These are phyloP conservation scores for Orthochromis indermauri DNA, from an alignment of 2,113 vertebrate genomes.

Conservation along the genomic window DNA sequence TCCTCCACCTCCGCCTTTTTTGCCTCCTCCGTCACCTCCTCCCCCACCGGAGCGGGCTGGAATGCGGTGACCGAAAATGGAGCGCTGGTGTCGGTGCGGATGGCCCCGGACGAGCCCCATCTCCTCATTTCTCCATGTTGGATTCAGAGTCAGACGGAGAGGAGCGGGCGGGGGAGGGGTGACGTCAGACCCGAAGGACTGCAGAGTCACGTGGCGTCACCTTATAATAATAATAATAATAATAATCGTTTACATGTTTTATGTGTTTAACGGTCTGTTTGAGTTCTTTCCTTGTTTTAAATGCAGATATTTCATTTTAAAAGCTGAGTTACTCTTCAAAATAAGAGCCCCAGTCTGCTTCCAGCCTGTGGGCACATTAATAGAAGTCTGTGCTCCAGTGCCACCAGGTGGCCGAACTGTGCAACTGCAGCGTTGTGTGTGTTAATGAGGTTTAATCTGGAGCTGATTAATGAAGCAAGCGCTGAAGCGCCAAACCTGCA, in stretches of 20 bases:
- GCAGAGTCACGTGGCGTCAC: conserved; percentile 51
- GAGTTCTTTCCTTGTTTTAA: not conserved
- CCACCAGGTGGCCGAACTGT: not conserved
- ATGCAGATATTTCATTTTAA: not conserved
- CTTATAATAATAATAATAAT: not conserved
- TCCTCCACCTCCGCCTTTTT: not conserved
- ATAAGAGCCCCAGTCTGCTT: not conserved
- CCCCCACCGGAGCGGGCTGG: not conserved
- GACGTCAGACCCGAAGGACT: conserved; percentile 70
- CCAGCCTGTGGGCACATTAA: not conserved
- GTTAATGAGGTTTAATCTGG: not conserved
- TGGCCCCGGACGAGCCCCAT: conserved; percentile 84
- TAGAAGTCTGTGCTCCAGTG: not conserved
- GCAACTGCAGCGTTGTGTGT: not conserved
- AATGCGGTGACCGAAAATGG: conserved; percentile 44
- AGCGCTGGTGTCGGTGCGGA: conserved; percentile 67
- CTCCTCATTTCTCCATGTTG: conserved; percentile 85
- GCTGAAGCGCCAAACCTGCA: accelerated
- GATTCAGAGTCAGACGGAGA: conserved; percentile 52
- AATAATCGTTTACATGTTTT: not conserved
- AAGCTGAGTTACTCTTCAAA: not conserved
- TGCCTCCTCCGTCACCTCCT: not conserved
- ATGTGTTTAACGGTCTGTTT: not conserved
- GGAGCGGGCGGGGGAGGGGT: conserved; percentile 21
- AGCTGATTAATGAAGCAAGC: not conserved